phyloP scores from a whole-genome alignment of 2,888 invertebrate genomes.

The Augochlorella aurata region DNA sequence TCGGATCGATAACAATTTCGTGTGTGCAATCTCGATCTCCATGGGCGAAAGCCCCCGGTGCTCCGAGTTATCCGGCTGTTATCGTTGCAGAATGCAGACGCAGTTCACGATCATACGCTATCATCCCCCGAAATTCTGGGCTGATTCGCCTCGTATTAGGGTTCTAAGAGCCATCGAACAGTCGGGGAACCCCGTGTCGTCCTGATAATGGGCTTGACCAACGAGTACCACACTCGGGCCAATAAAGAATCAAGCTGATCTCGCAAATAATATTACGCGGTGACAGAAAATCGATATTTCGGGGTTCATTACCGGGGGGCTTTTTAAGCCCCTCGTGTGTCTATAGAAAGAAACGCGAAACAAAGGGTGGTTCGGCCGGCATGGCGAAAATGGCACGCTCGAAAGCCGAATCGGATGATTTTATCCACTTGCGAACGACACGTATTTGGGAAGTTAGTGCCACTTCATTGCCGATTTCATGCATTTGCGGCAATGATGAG shows the following conservation, averaged over 20 bases:
- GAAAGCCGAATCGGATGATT: background rate
- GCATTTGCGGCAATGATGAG: too few relatives aligned
- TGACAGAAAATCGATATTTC: slow-evolving; percentile 12
- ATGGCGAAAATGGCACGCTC: background rate
- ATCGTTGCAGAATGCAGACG: slow-evolving; percentile 55
- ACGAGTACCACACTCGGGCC: slow-evolving; percentile 26
- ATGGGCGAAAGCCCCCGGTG: slow-evolving; percentile 17
- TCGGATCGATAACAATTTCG: slow-evolving; percentile 60
- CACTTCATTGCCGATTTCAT: too few relatives aligned
- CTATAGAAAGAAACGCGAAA: background rate
- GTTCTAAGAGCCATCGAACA: slow-evolving; percentile 45
- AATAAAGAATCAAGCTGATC: background rate
- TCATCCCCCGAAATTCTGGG: slow-evolving; percentile 58
- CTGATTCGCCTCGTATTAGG: slow-evolving; percentile 40
- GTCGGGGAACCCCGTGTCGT: slow-evolving; percentile 18
- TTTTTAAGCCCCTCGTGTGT: background rate
- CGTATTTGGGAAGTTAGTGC: background rate
- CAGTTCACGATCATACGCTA: slow-evolving; percentile 55
- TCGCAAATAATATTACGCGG: background rate
- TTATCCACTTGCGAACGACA: background rate
- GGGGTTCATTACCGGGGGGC: background rate
- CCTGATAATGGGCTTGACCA: slow-evolving; percentile 50
- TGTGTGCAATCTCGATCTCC: slow-evolving; percentile 62
- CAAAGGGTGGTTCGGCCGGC: background rate
- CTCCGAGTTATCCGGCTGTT: slow-evolving; percentile 37